These are phyloP conservation scores for Bombyx huttoni DNA, from an alignment of 2,888 invertebrate species.

Conservation along the genomic window DNA sequence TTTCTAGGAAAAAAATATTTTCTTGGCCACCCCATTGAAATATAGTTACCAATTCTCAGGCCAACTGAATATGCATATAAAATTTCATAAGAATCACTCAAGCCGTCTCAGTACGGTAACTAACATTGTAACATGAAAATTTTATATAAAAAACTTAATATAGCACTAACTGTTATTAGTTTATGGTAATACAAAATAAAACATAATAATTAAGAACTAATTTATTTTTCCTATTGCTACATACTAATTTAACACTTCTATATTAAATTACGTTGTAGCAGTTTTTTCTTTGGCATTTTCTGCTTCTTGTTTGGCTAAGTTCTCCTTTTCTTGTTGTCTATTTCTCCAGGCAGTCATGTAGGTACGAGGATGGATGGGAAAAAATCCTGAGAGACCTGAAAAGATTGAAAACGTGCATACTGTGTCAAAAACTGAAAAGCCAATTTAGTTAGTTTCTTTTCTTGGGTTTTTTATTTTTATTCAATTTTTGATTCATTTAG, in stretches of 20 bases:
- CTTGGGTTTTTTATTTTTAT: too few relatives aligned
- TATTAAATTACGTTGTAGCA: slow-evolving; percentile 13
- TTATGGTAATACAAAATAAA: too few relatives aligned
- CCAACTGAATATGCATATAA: too few relatives aligned
- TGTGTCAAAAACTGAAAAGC: not conserved
- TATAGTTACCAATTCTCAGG: too few relatives aligned
- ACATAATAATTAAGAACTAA: slow-evolving; percentile 10
- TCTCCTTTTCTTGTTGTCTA: slow-evolving; percentile 47
- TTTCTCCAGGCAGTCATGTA: slow-evolving; percentile 87
- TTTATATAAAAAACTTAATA: too few relatives aligned
- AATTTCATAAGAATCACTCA: too few relatives aligned
- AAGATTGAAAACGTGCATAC: slow-evolving; percentile 1
- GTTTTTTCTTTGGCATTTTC: slow-evolving; percentile 23
- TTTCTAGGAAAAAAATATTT: too few relatives aligned
- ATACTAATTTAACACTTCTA: slow-evolving; percentile 1
- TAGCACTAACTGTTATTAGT: too few relatives aligned
- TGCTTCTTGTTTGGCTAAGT: slow-evolving; percentile 32
- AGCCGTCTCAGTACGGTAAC: too few relatives aligned
- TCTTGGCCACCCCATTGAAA: too few relatives aligned
- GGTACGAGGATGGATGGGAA: slow-evolving; percentile 87
- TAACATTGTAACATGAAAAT: too few relatives aligned
- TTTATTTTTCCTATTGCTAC: slow-evolving; percentile 3
- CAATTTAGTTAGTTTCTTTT: not conserved
- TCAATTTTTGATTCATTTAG: too few relatives aligned
- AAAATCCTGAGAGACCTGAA: slow-evolving; percentile 82